These are phyloP conservation scores for Phenganax subtilis DNA, from an alignment of 92 coral and sea anemone species.

Conservation along the genomic window DNA sequence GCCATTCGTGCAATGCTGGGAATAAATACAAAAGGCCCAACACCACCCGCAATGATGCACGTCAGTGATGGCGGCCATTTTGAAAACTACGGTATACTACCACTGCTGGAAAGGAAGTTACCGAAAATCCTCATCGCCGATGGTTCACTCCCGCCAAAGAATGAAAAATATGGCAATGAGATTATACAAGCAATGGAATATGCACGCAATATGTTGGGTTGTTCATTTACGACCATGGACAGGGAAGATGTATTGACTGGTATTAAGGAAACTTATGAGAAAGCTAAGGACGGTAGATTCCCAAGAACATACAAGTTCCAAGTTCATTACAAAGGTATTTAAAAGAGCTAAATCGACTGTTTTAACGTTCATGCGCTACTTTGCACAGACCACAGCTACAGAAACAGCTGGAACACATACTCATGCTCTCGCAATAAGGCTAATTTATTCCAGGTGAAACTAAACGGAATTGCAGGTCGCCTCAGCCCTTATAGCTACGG, in stretches of 20 bases:
- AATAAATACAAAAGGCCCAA: neutral
- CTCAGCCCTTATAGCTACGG: no score
- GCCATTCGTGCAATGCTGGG: neutral
- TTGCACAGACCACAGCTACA: no score
- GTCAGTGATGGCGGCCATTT: constrained; percentile 31
- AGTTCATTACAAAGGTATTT: constrained; percentile 7
- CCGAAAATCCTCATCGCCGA: constrained; percentile 15
- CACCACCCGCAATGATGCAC: constrained; percentile 24
- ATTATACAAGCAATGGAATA: constrained; percentile 8
- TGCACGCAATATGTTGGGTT: constrained; percentile 16
- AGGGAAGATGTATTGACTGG: constrained; percentile 26
- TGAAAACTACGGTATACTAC: constrained; percentile 29
- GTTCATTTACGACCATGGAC: constrained; percentile 35
- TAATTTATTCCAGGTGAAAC: no score
- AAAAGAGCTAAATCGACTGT: neutral
- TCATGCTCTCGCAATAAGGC: no score
- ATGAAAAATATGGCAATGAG: constrained; percentile 9
- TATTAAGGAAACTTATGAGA: constrained; percentile 30
- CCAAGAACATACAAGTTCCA: neutral
- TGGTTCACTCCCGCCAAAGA: neutral
- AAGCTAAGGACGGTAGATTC: neutral
- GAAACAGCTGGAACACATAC: no score
- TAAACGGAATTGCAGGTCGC: no score
- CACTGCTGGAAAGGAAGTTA: constrained; percentile 12
- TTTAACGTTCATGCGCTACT: no score